Base-by-base conservation (phyloP, 2,113 vertebrate genomes). In the Labrus mixtus region DNA sequence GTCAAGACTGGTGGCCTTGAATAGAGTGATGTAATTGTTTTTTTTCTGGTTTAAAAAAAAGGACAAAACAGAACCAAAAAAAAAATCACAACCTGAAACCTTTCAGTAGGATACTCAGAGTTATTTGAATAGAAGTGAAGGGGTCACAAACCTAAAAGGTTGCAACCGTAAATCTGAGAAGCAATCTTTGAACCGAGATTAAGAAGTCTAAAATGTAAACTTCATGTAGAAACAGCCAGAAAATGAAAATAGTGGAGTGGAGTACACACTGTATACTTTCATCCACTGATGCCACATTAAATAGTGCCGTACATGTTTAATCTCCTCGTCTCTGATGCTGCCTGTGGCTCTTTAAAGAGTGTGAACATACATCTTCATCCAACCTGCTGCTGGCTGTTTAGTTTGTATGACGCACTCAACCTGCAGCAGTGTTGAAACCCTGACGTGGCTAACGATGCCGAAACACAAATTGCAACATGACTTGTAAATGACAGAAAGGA, bases 401-500 rank as follows among this genome's bases (percentile, higher is more conserved):
- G 16, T 43, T 53, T 72, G 6, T 4, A 5, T 57, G 6, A 36
- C 23, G 48, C 48, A 53, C 41, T 53, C 25, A 36, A 45, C 15
- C 17, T 54, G 36, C 25, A 58, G 46, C 50, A 20, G 5, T 8
- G 36, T 43, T 1, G 0, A 57, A 25, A 33, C 25, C 37, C 41
- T 3, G 54, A 84, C 46, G 29, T 4, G 57, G 29, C 61, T 74
- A 10, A 53, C 25, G 0, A 41, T 3, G 22, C 33, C 68, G 13
- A 13, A 73, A 53, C 46, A 55, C 50, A 53, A 39, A 62, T 51
- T 15, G 55, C 53, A 75, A 61, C 75, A 17, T 6, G 2, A 50
- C 75, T 56, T 63, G 65, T 82, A 83, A 84, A 82, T 46, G 61
- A 74, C 69, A 68, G 58, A 51, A 58, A 55, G 46, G 23, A 59